These are phyloP conservation scores for Pseudonaja textilis DNA, from an alignment of 2,113 vertebrate species.

Conservation along the genomic window DNA sequence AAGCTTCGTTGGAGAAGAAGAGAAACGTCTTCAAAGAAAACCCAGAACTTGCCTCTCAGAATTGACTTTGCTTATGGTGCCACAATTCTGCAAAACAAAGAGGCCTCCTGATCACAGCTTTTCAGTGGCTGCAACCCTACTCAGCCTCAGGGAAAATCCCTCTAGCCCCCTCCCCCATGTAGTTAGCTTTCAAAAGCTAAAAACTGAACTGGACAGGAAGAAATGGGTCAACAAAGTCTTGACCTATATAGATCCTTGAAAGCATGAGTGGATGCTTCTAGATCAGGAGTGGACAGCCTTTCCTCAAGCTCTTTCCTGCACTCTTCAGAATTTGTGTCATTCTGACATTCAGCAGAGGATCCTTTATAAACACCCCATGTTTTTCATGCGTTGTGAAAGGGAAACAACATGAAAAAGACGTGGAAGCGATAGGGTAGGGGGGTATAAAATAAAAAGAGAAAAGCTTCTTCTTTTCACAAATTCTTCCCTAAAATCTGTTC, in stretches of 20 bases:
- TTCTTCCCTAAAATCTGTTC: neutral
- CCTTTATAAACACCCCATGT: neutral
- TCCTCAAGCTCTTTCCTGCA: neutral
- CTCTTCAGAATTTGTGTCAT: neutral
- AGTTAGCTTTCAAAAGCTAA: neutral
- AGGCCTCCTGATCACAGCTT: neutral
- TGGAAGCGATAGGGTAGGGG: neutral
- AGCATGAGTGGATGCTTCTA: neutral
- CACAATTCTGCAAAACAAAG: neutral
- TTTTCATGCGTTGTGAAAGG: neutral
- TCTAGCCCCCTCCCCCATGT: neutral
- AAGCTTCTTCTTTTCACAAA: neutral
- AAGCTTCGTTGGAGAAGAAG: too few species aligned
- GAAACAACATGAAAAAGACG: neutral
- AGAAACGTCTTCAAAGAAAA: too few species aligned
- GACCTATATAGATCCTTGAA: neutral
- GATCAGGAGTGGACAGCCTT: neutral
- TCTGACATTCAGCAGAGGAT: neutral
- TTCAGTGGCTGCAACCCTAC: neutral
- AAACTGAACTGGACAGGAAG: neutral
- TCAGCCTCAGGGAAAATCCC: neutral
- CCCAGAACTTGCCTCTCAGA: too few species aligned
- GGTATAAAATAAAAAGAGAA: neutral
- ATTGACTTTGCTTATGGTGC: neutral
- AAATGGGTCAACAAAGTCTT: neutral